Conservation (phyloP, 2,888 invertebrate genomes). For the Tillus elongatus region DNA sequence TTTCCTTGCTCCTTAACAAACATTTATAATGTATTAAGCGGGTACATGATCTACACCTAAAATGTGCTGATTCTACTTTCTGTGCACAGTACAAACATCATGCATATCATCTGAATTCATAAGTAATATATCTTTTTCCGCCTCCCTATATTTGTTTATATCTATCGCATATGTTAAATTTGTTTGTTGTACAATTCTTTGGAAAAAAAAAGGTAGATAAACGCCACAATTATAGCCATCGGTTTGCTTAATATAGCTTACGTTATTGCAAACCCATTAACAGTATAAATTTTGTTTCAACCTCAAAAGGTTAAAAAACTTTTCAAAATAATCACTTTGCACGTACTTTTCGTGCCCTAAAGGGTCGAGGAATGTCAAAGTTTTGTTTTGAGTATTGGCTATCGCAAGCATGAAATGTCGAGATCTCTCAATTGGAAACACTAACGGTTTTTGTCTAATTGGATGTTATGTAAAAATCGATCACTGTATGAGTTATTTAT, state of each 20-base stretch:
- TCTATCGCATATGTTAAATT: neutral
- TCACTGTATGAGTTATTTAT: neutral
- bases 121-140: neutral
- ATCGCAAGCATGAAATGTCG: too few relatives aligned
- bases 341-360: neutral
- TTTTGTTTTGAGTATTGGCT: too few relatives aligned
- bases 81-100: slow-evolving; percentile 2
- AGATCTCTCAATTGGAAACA: too few relatives aligned
- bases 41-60: neutral
- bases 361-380: slow-evolving; percentile 2
- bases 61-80: neutral
- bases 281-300: too few relatives aligned
- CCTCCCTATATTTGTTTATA: neutral
- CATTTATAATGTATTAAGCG: slow-evolving; percentile 1
- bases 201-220: too few relatives aligned
- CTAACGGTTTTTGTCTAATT: too few relatives aligned
- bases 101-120: slow-evolving; percentile 4
- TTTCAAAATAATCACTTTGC: neutral
- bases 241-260: too few relatives aligned
- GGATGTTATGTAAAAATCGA: neutral
- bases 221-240: too few relatives aligned
- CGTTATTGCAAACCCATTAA: too few relatives aligned
- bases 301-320: slow-evolving; percentile 2
- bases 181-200: too few relatives aligned
- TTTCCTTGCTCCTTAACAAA: neutral